A percentile compares a stretch with the other conserved stretches of the same genome.
These are phyloP conservation scores for Notospermus geniculatus DNA, from an alignment of 1,140 invertebrate species.

Conservation along the genomic window DNA sequence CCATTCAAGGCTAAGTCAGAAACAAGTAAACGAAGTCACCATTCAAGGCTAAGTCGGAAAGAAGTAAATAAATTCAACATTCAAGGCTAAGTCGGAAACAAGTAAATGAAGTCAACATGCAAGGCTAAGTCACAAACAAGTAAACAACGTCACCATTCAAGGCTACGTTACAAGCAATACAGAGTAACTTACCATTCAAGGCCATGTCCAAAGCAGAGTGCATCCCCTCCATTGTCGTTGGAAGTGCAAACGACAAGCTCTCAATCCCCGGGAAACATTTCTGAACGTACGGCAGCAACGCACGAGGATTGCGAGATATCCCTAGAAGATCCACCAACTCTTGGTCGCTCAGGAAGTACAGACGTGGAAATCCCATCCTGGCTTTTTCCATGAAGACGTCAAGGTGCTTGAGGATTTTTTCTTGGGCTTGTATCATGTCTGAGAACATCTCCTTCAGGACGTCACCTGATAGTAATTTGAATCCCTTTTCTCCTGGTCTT, in stretches of 20 bases:
- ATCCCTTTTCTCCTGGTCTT: conserved; percentile 48
- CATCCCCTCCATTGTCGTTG: conserved; percentile 33
- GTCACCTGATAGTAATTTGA: conserved; percentile 49
- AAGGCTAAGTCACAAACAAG: too few relatives aligned
- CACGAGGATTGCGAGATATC: conserved; percentile 48
- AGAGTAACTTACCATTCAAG: conserved; percentile 43
- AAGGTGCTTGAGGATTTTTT: conserved; percentile 47
- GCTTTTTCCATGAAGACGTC: conserved; percentile 34
- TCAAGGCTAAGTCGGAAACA: too few relatives aligned
- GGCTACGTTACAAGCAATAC: neutral
- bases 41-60: too few relatives aligned
- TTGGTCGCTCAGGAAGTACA: conserved; percentile 52
- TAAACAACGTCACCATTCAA: too few relatives aligned
- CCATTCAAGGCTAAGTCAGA: too few relatives aligned
- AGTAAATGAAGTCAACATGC: too few relatives aligned
- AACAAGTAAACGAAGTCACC: too few relatives aligned
- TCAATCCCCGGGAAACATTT: conserved; percentile 51
- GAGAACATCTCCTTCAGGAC: conserved; percentile 39
- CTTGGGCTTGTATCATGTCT: conserved; percentile 36
- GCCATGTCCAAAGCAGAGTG: conserved; percentile 44
- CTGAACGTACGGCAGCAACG: conserved; percentile 42
- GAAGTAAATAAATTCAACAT: too few relatives aligned
- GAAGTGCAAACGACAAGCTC: conserved; percentile 43
- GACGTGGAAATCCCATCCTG: conserved; percentile 44
- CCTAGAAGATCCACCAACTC: conserved; percentile 49